Conservation (phyloP, 30 jellyfish, hydroid and myxozoan species). For the Sanderia malayensis region DNA sequence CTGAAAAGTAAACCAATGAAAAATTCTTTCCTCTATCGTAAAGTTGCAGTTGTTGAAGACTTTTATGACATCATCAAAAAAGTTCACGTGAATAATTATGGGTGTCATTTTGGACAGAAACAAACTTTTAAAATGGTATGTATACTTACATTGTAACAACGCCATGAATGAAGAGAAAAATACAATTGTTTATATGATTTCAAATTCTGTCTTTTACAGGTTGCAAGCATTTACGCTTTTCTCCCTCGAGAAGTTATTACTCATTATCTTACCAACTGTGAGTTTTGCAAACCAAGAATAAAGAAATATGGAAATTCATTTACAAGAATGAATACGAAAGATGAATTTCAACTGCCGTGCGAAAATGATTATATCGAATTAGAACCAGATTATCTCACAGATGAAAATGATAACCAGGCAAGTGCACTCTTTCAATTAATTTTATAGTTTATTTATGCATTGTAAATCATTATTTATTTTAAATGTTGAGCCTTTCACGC, state of each 20-base stretch:
- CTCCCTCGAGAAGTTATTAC: slow-evolving; percentile 93
- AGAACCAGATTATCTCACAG: slow-evolving; percentile 20
- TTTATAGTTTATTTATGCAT: too few relatives aligned
- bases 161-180: too few relatives aligned
- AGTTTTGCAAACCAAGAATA: slow-evolving; percentile 76
- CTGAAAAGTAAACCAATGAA: too few relatives aligned
- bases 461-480: too few relatives aligned
- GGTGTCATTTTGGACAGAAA: slow-evolving; percentile 82
- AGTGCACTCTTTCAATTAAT: too few relatives aligned
- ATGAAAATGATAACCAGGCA: slow-evolving; percentile 1
- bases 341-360: neutral
- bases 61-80: slow-evolving; percentile 74
- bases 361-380: slow-evolving; percentile 8
- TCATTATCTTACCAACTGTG: slow-evolving; percentile 67
- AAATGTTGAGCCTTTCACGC: too few relatives aligned
- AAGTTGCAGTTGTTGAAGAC: slow-evolving; percentile 84
- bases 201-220: slow-evolving; percentile 16
- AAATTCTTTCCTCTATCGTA: too few relatives aligned
- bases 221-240: slow-evolving; percentile 67
- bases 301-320: slow-evolving; percentile 75
- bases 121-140: slow-evolving; percentile 80
- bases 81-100: slow-evolving; percentile 66
- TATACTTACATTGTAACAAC: too few relatives aligned
- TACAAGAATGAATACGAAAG: slow-evolving; percentile 4
- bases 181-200: too few relatives aligned